These are phyloP conservation scores for Papilio dardanus DNA, from an alignment of 1,140 invertebrate species.

Conservation along the genomic window DNA sequence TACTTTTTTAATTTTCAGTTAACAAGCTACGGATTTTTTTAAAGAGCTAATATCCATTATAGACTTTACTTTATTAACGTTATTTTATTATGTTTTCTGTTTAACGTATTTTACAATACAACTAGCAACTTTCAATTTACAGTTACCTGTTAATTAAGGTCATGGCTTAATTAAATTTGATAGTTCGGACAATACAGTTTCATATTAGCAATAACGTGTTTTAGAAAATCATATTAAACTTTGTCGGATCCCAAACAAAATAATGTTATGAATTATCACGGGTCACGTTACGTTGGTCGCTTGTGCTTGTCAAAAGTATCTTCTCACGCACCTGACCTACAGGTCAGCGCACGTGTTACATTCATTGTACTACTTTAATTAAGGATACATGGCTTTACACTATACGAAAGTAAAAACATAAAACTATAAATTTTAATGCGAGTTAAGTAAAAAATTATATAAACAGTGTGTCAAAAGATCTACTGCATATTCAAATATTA, in stretches of 20 bases:
- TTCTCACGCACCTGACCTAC: constrained; percentile 43
- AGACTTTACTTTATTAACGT: constrained; percentile 16
- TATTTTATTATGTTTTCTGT: background rate
- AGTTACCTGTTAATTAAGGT: background rate
- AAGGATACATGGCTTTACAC: constrained; percentile 50
- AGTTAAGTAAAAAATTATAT: background rate
- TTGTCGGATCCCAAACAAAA: constrained; percentile 1
- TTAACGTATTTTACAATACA: background rate
- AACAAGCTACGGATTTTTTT: no score
- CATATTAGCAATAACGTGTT: constrained; percentile 13
- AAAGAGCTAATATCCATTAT: no score
- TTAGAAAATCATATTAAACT: constrained; percentile 22
- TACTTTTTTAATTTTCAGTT: no score
- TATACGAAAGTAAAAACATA: constrained; percentile 42
- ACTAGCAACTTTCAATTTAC: background rate
- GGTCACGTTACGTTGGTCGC: constrained; percentile 42
- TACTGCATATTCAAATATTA: no score
- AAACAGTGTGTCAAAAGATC: background rate
- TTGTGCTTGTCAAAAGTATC: constrained; percentile 37
- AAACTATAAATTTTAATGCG: constrained; percentile 17
- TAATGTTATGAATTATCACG: constrained; percentile 37
- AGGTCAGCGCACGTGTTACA: constrained; percentile 43
- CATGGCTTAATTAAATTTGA: background rate
- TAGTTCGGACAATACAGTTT: constrained; percentile 11
- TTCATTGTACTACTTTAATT: constrained; percentile 47